Evolutionary conservation across 2,797 vertebrate genomes (phyloP), one percentile per base, ranked within the genome.

Genomic region (Macropodus opercularis): DNA sequence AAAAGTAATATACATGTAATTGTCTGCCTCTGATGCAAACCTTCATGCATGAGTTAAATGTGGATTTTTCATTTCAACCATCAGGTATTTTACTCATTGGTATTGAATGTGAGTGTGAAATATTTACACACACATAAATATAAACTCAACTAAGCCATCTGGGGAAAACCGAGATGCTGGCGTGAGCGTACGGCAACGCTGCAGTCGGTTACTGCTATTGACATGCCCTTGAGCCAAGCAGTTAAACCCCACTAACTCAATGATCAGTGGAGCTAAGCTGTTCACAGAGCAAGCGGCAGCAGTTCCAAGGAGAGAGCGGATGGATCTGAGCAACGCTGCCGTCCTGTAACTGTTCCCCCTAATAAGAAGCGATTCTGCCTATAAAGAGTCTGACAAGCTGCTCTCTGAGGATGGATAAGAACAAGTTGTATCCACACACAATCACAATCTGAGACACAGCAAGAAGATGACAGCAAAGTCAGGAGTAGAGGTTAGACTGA

Each of bases 151-250:
- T 26, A 36, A 42, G 32, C 32, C 17, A 38, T 72, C 22, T 1
- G 13, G 29, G 32, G 32, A 46, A 74, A 58, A 15, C 18, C 15
- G 17, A 63, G 53, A 55, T 13, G 39, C 46, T 12, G 38, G 43
- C 22, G 43, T 2, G 11, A 57, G 51, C 1, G 8, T 24, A 56
- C 17, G 54, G 34, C 40, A 51, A 41, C 57, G 23, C n/a, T 44
- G 13, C 21, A 44, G 57, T 80, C 79, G 63, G 65, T 72, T 65
- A 49, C 22, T 34, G 29, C n/a, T 49, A 66, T 63, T 78, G 77
- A 80, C 27, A 34, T 70, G 48, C 66, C 71, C 73, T 79, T 68
- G 65, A 74, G 71, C 63, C 57, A 69, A 74, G 41, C 48, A 59
- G 48, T 53, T 52, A 72, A 63, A 70, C 54, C 65, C 63, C 40